These are phyloP conservation scores for Corydoras sp. DNA, from an alignment of 2,113 vertebrate genomes.

Conservation along the genomic window DNA sequence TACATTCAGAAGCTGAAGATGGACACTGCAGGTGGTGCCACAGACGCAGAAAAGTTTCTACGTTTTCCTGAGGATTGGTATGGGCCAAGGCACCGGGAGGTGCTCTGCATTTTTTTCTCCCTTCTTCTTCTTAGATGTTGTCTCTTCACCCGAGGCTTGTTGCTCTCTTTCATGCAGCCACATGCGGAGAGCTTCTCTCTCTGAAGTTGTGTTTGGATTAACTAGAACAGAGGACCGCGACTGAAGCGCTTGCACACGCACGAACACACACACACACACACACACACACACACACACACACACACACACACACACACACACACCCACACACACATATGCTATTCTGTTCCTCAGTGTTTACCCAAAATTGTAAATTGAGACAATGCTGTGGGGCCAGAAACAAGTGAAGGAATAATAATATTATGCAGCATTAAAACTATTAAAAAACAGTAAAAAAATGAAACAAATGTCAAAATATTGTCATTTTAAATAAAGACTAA, in stretches of 20 bases:
- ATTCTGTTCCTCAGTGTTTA: slow-evolving; percentile 31
- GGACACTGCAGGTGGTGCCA: slow-evolving; percentile 24
- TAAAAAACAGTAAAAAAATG: not conserved
- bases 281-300: not conserved
- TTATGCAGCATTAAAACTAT: slow-evolving; percentile 2
- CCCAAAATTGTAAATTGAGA: slow-evolving; percentile 34
- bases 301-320: slow-evolving; percentile 9
- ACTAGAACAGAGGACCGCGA: slow-evolving; percentile 48
- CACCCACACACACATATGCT: not conserved
- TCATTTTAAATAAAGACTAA: no score
- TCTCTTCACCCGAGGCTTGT: slow-evolving; percentile 53
- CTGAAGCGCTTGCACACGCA: slow-evolving; percentile 15
- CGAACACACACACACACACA: slow-evolving; percentile 1
- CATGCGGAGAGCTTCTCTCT: slow-evolving; percentile 52
- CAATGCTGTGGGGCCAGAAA: slow-evolving; percentile 11
- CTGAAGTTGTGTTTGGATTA: slow-evolving; percentile 62
- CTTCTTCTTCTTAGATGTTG: slow-evolving; percentile 51
- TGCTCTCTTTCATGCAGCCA: slow-evolving; percentile 51
- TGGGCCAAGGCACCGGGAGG: slow-evolving; percentile 35
- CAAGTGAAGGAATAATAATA: not conserved
- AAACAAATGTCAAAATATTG: not conserved
- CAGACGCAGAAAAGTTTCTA: slow-evolving; percentile 26
- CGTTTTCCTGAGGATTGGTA: slow-evolving; percentile 31
- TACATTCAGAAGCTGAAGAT: slow-evolving; percentile 34
- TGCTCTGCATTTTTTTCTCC: slow-evolving; percentile 22